Base-by-base conservation (phyloP, 1,140 invertebrate species). In the Drosophila tani region DNA sequence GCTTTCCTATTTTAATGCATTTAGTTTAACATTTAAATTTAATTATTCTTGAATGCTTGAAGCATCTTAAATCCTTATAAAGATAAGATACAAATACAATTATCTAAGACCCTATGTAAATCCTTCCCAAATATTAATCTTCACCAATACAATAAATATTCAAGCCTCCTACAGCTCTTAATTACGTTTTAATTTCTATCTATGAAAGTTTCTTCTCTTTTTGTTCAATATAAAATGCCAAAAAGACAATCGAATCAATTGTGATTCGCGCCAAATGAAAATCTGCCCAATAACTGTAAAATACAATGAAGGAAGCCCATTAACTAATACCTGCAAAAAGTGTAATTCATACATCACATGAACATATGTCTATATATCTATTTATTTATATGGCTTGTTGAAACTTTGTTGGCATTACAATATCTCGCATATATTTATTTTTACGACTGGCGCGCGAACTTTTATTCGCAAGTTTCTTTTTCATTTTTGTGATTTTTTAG, bases 361-460 rank as follows among this genome's bases (percentile, higher is more conserved):
- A 35, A 62, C 46, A 41, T 46, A 12, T n/a, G 9, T 12, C 12
- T 46, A 15, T 46, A 19, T 38, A 41, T 32, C 45, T 63, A 53
- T 29, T 17, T 69, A 68, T 53, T 50, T 47, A 68, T 51, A 35
- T 49, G 41, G 51, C 45, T 65, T 57, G 38, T 58, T 53, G 56
- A 51, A 71, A 64, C 57, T 32, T 85, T 81, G 60, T 85, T 86
- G 82, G 78, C 79, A 79, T 85, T 85, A 82, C 82, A 85, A 82
- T 85, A 86, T 79, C 19, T 55, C 46, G 63, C 71, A 40, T 49
- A 49, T 55, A 69, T 69, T 80, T 68, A 27, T 67, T 84, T 83
- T 83, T 81, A 84, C 76, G 66, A 75, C 77, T 81, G 49, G 49
- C 51, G 73, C 69, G 82, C 82, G 79, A 85, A 60, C 74, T 81